Evolutionary conservation across 2,113 vertebrate genomes (phyloP), one percentile per base, ranked within the genome.

Genomic region (Patagioenas fasciata): DNA sequence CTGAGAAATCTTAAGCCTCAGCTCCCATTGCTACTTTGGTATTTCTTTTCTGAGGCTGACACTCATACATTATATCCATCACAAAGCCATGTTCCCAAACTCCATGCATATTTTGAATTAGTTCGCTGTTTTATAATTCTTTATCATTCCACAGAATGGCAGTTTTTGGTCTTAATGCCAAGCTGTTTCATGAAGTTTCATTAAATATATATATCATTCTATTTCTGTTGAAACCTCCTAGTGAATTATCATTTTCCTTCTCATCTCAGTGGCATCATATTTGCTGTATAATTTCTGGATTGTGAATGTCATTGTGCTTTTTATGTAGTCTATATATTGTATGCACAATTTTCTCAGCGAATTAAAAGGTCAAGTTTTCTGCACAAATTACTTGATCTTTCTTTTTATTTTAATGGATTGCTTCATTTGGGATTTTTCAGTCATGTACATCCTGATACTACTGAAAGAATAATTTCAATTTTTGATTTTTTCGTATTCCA

Each of bases 1-100:
- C 89, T 83, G 96, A 97, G 96, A 96, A 96, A 96, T 91, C 88
- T 95, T 66, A 96, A 98, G 92, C 93, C 94, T 97, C 88, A 60
- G 95, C 77, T 98, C 84, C 73, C 32, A 11, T 95, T 95, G 60
- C 88, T 73, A 79, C 91, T 96, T 93, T 84, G 93, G 93, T 96
- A 74, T 94, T 97, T 96, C 89, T 93, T 78, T 97, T 93, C 86
- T 89, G 94, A 84, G 93, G 15, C 90, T 97, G 97, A 96, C 95
- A 90, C 83, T 95, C 23, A 36, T 95, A 75, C 93, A 48, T 74
- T 81, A 86, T 20, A 85, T 74, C 78, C 85, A 77, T 69, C 65
- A 66, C 57, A 88, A 96, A 97, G 81, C 80, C 73, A 25, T 72
- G 79, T 77, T 97, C 95, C 70, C 91, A 93, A 72, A 85, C 23